A percentile compares a stretch with the other conserved stretches of the same genome.
These are phyloP conservation scores for Thecocarcelia acutangulata DNA, from an alignment of 2,888 invertebrate species.

Conservation along the genomic window DNA sequence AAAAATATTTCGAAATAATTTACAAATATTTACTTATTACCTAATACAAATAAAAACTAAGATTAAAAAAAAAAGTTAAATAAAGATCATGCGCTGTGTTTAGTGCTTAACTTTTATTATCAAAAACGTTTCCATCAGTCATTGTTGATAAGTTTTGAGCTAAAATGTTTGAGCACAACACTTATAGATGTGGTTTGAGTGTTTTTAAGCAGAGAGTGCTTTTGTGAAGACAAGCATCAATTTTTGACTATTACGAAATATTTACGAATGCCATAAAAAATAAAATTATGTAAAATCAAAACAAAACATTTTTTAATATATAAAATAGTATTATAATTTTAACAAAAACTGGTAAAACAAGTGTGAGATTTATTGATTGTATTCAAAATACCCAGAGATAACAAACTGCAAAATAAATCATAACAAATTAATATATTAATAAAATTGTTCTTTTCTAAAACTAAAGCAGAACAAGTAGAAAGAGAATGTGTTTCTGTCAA, in stretches of 20 bases:
- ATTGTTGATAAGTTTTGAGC: constrained; percentile 33
- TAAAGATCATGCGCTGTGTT: constrained; percentile 36
- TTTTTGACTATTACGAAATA: constrained; percentile 61
- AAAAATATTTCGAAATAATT: too few relatives aligned
- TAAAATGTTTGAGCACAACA: constrained; percentile 27
- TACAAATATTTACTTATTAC: too few relatives aligned
- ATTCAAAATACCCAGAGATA: neutral
- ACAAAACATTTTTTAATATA: neutral
- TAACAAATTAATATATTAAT: neutral
- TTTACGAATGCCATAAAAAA: constrained; percentile 15
- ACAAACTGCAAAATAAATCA: neutral
- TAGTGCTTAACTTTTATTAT: constrained; percentile 18
- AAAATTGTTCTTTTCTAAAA: constrained; percentile 50
- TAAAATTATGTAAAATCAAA: constrained; percentile 38
- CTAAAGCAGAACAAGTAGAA: constrained; percentile 26
- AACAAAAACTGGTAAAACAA: too few relatives aligned
- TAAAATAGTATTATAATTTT: neutral
- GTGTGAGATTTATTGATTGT: too few relatives aligned
- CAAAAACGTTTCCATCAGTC: constrained; percentile 7
- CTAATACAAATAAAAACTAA: neutral
- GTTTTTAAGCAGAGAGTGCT: constrained; percentile 20
- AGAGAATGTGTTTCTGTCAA: constrained; percentile 41
- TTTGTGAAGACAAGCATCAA: neutral
- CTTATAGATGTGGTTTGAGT: neutral
- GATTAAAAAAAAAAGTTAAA: neutral